These are phyloP conservation scores for Ectropis grisescens DNA, from an alignment of 1,140 invertebrate genomes.

Conservation along the genomic window DNA sequence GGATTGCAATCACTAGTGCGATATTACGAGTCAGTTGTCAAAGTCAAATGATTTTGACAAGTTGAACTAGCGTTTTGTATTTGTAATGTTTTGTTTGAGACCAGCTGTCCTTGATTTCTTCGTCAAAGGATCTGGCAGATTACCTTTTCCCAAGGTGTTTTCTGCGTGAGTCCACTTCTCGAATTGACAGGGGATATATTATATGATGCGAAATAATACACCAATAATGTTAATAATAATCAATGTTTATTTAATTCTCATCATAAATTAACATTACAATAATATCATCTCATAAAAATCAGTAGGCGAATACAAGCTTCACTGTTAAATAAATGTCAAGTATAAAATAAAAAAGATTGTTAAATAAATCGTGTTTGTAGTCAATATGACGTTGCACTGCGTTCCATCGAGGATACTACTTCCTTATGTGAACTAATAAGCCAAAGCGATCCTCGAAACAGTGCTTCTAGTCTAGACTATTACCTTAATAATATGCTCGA, in stretches of 20 bases:
- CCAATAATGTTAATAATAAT: conserved; percentile 24
- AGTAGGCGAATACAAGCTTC: conserved; percentile 47
- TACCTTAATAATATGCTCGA: too few species aligned
- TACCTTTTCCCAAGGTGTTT: too few species aligned
- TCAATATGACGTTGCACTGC: conserved; percentile 2
- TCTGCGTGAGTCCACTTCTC: too few species aligned
- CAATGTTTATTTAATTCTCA: conserved; percentile 47
- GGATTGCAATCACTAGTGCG: too few species aligned
- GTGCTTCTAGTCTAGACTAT: conserved; percentile 4
- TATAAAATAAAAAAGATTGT: conserved; percentile 11
- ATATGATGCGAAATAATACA: too few species aligned
- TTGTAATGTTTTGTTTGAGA: too few species aligned
- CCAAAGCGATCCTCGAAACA: conserved; percentile 35
- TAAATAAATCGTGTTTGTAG: conserved; percentile 15
- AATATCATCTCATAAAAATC: conserved; percentile 45
- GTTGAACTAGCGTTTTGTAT: too few species aligned
- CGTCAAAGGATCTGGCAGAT: too few species aligned
- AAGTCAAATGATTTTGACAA: too few species aligned
- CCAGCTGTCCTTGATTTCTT: too few species aligned
- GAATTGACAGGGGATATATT: too few species aligned
- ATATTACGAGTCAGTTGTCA: too few species aligned
- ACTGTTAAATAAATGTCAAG: conserved; percentile 25
- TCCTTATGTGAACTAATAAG: conserved; percentile 54
- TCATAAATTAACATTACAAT: conserved; percentile 55
- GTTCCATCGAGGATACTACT: conserved; percentile 34